phyloP scores from a whole-genome alignment of 2,797 vertebrate genomes.

The Cynodonichthys magdalenae region DNA sequence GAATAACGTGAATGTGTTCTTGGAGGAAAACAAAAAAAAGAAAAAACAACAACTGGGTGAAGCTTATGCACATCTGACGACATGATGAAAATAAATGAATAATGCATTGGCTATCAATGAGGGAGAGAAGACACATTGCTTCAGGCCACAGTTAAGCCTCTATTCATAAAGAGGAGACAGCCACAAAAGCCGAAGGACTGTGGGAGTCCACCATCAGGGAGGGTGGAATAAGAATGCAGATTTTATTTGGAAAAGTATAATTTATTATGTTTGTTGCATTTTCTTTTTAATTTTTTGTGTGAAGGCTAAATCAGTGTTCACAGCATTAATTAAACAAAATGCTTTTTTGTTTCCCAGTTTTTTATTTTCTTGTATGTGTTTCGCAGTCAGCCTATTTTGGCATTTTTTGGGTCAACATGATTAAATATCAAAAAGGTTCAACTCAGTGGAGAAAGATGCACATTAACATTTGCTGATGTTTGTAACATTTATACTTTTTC shows the following conservation, averaged over 20 bases:
- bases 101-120: constrained; percentile 84
- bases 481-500: too few relatives aligned
- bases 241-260: constrained; percentile 55
- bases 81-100: constrained; percentile 84
- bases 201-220: constrained; percentile 76
- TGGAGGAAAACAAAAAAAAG: constrained; percentile 50
- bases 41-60: constrained; percentile 55
- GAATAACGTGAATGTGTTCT: constrained; percentile 50
- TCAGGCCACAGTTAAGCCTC: constrained; percentile 81
- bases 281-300: too few relatives aligned
- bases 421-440: too few relatives aligned
- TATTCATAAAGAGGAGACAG: constrained; percentile 81
- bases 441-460: too few relatives aligned
- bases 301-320: too few relatives aligned
- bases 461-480: too few relatives aligned
- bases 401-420: too few relatives aligned
- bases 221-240: constrained; percentile 72
- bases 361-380: too few relatives aligned
- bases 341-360: too few relatives aligned
- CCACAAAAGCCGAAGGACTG: constrained; percentile 81
- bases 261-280: constrained; percentile 4
- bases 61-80: constrained; percentile 80
- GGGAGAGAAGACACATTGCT: constrained; percentile 80
- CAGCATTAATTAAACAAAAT: too few relatives aligned
- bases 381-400: too few relatives aligned